Base-by-base conservation (phyloP, 2,888 invertebrate species). In the Melikaiella ostensackeni region DNA sequence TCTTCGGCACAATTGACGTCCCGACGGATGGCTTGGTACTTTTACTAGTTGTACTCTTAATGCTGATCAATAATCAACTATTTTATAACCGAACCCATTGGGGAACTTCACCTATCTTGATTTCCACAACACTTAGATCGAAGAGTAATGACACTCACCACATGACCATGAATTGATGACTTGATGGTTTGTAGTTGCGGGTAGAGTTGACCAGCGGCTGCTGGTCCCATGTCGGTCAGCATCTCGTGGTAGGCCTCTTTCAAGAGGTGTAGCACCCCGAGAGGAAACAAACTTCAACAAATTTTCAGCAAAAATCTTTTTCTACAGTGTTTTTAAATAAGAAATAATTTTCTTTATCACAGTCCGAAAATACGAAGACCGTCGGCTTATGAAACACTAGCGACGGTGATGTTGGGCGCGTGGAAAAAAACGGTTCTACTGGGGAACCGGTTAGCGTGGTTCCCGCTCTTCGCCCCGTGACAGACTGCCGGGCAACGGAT, bases 151-250 rank as follows among this genome's bases (percentile, higher is more conserved):
- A 81, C 77, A 91, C 91, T 91, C 91, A 91, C 91, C 91, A 90
- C 91, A 88, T 91, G 91, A 83, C 89, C 89, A 83, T 91, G 91
- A 75, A 88, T 90, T 79, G 91, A 88, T 77, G 91, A 89, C 82
- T 91, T 91, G 85, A 91, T 91, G 79, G 90, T 90, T 83, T 91
- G 91, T 77, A 91, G 87, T 83, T 91, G 91, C 73, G 91, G 91
- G 82, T 92, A 92, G 42, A 92, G 91, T 83, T 92, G 92, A 83
- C 92, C 91, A 86, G 91, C 91, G 85, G 91, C 90, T 83, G 91
- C 91, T 86, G 91, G 92, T 76, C 91, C 91, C 91, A 92, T 91
- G 86, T 92, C 92, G 82, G 92, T 92, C 87, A 92, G 87, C 92
- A 92, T 92, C 82, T 85, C 86, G 83, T 81, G 81, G 76, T 79